phyloP scores from a whole-genome alignment of 53 echinoderm and acorn worm species.

The Echinarachnius parma region DNA sequence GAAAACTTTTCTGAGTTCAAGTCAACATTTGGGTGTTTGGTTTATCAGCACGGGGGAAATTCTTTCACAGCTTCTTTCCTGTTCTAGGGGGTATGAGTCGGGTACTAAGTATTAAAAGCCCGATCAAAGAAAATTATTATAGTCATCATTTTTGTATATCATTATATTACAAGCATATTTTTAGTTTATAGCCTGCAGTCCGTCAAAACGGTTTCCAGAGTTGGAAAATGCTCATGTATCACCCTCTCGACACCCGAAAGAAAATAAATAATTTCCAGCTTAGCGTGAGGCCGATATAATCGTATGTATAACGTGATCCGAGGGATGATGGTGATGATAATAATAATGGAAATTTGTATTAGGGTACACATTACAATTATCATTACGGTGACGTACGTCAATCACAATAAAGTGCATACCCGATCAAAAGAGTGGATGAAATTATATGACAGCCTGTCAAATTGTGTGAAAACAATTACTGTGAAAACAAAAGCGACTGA shows the following conservation, averaged over 20 bases:
- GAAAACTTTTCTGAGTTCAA: too few relatives aligned
- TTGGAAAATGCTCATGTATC: conserved; percentile 20
- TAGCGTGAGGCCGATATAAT: background rate
- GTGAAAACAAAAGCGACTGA: too few relatives aligned
- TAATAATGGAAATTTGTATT: too few relatives aligned
- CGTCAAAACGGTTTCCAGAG: conserved; percentile 34
- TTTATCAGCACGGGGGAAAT: conserved; percentile 43
- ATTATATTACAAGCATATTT: too few relatives aligned
- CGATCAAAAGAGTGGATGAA: too few relatives aligned
- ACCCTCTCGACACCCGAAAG: conserved; percentile 24
- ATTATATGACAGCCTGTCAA: too few relatives aligned
- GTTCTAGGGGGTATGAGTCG: conserved; percentile 1
- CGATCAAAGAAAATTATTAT: conserved; percentile 29
- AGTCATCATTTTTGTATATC: conserved; percentile 43
- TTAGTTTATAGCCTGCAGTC: conserved; percentile 25
- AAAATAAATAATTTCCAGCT: conserved; percentile 41
- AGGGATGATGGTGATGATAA: too few relatives aligned
- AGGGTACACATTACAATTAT: too few relatives aligned
- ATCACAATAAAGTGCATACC: too few relatives aligned
- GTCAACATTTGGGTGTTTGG: conserved; percentile 32
- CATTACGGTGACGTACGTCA: too few relatives aligned
- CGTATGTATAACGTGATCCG: too few relatives aligned
- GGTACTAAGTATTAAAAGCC: background rate
- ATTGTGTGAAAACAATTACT: too few relatives aligned
- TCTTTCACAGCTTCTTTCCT: conserved; percentile 46